Conservation (phyloP, 2,113 vertebrate species). For the Thunnus maccoyii region DNA sequence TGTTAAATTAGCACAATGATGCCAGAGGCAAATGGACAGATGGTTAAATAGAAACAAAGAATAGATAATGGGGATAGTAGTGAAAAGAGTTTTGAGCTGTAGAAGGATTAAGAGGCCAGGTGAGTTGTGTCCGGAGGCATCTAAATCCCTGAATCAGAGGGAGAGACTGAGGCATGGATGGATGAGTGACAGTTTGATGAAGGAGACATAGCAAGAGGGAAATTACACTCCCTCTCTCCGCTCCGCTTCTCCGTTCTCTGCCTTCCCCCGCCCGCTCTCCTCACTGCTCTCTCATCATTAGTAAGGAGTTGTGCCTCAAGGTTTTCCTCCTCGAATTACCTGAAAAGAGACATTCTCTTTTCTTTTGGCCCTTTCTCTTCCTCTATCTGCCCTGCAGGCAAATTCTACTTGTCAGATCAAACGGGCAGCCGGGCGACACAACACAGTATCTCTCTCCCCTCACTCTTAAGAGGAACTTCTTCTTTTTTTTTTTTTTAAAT, state of each 20-base stretch:
- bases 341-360: slow-evolving; percentile 83
- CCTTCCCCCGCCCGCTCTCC: slow-evolving; percentile 30
- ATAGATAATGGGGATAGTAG: neutral
- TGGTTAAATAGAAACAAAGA: slow-evolving; percentile 18
- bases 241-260: neutral
- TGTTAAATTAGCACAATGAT: neutral
- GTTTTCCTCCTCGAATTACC: slow-evolving; percentile 83
- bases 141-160: slow-evolving; percentile 50
- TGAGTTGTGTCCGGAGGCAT: slow-evolving; percentile 56
- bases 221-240: slow-evolving; percentile 78
- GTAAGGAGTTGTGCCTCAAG: slow-evolving; percentile 75
- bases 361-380: slow-evolving; percentile 77
- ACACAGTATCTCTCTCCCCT: slow-evolving; percentile 33
- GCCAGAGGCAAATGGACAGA: neutral
- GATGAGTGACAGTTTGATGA: slow-evolving; percentile 84
- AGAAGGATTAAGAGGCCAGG: slow-evolving; percentile 58
- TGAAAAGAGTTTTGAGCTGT: slow-evolving; percentile 9
- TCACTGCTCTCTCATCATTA: slow-evolving; percentile 77
- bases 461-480: slow-evolving; percentile 17
- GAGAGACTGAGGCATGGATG: slow-evolving; percentile 41
- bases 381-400: slow-evolving; percentile 78
- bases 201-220: slow-evolving; percentile 77
- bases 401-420: slow-evolving; percentile 87
- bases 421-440: slow-evolving; percentile 72
- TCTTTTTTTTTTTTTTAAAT: slow-evolving; percentile 11